These are phyloP conservation scores for Mya arenaria DNA, from an alignment of 1,140 invertebrate species.

Conservation along the genomic window DNA sequence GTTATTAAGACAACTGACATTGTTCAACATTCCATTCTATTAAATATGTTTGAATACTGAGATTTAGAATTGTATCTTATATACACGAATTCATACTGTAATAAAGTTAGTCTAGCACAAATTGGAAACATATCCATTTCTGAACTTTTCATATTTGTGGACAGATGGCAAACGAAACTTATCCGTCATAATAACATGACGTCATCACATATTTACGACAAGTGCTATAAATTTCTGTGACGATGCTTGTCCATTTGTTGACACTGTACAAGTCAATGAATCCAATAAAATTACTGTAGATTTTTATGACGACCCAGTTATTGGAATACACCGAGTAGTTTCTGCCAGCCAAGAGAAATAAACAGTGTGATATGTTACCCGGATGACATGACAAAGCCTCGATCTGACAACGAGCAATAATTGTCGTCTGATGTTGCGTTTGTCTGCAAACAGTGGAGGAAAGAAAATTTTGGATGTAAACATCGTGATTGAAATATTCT, in stretches of 20 bases:
- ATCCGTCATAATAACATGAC: constrained; percentile 19
- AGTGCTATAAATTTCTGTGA: constrained; percentile 1
- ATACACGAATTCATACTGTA: too few relatives aligned
- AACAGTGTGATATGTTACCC: too few relatives aligned
- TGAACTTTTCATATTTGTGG: too few relatives aligned
- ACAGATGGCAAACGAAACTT: neutral
- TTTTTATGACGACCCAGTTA: constrained; percentile 45
- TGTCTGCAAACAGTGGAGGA: constrained; percentile 22
- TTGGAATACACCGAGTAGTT: too few relatives aligned
- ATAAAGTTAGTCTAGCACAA: too few relatives aligned
- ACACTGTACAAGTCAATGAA: constrained; percentile 29
- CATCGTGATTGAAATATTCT: constrained; percentile 49
- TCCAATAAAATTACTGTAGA: constrained; percentile 29
- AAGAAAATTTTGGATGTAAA: constrained; percentile 24
- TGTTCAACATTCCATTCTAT: too few relatives aligned
- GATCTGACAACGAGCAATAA: neutral
- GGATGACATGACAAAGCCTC: neutral
- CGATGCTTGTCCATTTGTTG: constrained; percentile 8
- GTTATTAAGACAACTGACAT: too few relatives aligned
- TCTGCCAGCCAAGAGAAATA: too few relatives aligned
- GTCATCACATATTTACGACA: constrained; percentile 44
- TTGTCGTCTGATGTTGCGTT: constrained; percentile 29
- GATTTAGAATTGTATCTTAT: too few relatives aligned
- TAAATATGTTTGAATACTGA: too few relatives aligned
- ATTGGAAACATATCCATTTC: too few relatives aligned